Percentiles rank a stretch among this genome's conserved stretches.
These are phyloP conservation scores for Tupaia chinensis DNA, from an alignment of 2,113 vertebrate genomes.

Conservation along the genomic window DNA sequence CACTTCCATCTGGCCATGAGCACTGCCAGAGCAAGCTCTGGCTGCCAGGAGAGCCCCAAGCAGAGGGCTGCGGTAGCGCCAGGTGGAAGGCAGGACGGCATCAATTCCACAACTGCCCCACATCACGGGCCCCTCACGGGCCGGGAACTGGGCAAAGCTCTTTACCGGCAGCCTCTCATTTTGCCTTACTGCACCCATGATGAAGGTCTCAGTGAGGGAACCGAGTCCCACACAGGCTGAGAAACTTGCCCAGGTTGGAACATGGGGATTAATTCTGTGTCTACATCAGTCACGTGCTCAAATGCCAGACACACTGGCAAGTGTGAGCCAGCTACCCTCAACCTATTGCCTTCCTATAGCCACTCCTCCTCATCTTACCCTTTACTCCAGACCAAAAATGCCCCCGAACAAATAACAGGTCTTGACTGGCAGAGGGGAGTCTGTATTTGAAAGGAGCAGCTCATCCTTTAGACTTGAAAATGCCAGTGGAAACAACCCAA, in stretches of 20 bases:
- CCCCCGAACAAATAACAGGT: neutral
- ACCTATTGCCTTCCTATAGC: neutral
- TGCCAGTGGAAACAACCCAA: neutral
- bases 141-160: neutral
- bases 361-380: neutral
- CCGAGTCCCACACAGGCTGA: neutral
- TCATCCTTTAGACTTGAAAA: neutral
- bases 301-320: rapidly evolving
- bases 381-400: neutral
- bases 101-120: rapidly evolving
- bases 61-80: neutral
- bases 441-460: neutral
- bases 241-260: too few relatives aligned
- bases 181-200: too few relatives aligned
- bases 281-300: rapidly evolving
- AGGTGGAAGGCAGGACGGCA: neutral
- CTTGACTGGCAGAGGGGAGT: neutral
- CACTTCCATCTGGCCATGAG: neutral
- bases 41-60: neutral
- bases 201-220: neutral
- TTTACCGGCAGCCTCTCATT: neutral
- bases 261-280: neutral
- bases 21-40: neutral
- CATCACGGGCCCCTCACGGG: rapidly evolving
- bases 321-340: too few relatives aligned